These are phyloP conservation scores for Schizopygopsis pylzovi DNA, from an alignment of 2,797 vertebrate species.

Conservation along the genomic window DNA sequence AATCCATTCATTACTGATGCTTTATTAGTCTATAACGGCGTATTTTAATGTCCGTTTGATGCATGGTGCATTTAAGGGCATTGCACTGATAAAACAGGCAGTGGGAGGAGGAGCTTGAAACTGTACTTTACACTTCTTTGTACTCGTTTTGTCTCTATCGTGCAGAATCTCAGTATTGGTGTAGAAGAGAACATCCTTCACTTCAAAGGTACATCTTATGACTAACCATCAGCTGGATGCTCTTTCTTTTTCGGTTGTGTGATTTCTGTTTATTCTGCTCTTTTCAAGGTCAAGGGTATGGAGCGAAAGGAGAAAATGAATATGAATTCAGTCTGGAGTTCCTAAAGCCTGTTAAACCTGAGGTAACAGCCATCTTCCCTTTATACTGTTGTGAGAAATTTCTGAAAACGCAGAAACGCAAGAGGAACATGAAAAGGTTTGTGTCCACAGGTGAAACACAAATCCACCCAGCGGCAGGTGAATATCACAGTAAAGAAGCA, in stretches of 20 bases:
- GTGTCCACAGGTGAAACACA: constrained; percentile 80
- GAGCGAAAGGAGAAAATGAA: constrained; percentile 93
- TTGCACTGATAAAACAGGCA: neutral
- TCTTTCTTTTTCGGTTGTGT: constrained; percentile 15
- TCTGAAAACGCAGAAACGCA: neutral
- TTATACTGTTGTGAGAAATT: neutral
- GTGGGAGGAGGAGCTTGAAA: constrained; percentile 30
- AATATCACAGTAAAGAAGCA: constrained; percentile 89
- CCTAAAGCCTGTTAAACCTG: constrained; percentile 83
- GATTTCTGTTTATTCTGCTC: constrained; percentile 29
- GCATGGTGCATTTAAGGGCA: constrained; percentile 6
- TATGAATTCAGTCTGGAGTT: constrained; percentile 93
- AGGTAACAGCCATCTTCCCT: constrained; percentile 75
- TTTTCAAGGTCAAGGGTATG: constrained; percentile 87
- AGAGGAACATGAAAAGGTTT: neutral
- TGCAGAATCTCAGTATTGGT: constrained; percentile 85
- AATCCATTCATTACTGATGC: neutral
- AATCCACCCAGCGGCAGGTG: constrained; percentile 91
- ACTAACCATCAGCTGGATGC: constrained; percentile 19
- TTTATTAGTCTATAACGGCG: neutral
- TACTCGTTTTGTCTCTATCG: constrained; percentile 50
- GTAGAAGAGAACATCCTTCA: constrained; percentile 85
- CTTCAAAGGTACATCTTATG: constrained; percentile 83
- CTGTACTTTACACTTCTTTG: constrained; percentile 4
- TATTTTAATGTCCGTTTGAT: neutral